A percentile compares a stretch with the other conserved stretches of the same genome.
phyloP scores from a whole-genome alignment of 2,888 invertebrate species.

The Microchrysa polita region DNA sequence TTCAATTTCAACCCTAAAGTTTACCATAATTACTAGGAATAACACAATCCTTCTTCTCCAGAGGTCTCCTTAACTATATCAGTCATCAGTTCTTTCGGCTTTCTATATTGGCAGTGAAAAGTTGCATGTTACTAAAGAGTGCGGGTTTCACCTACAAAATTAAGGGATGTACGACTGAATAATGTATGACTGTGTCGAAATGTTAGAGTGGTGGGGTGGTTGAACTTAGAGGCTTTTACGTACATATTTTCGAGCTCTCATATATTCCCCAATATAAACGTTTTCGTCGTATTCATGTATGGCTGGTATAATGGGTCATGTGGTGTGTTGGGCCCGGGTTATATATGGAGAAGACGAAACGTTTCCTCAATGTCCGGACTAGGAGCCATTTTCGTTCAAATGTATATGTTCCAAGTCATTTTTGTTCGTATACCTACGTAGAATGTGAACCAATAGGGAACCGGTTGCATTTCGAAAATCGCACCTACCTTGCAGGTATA shows the following conservation, averaged over 20 bases:
- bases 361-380: conserved; percentile 16
- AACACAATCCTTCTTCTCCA: too few species aligned
- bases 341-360: neutral
- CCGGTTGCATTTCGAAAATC: conserved; percentile 46
- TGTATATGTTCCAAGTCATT: neutral
- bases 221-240: conserved; percentile 22
- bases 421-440: too few species aligned
- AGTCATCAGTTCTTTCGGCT: too few species aligned
- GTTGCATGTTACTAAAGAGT: conserved; percentile 17
- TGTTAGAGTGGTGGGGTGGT: conserved; percentile 6
- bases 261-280: neutral
- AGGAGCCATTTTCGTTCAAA: conserved; percentile 1
- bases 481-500: conserved; percentile 48
- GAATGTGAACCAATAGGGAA: conserved; percentile 15
- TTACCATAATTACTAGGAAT: too few species aligned
- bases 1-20: too few species aligned
- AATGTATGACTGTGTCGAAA: conserved; percentile 10
- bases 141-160: conserved; percentile 6
- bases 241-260: neutral
- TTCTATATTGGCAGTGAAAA: neutral
- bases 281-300: neutral
- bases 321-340: neutral
- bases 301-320: neutral
- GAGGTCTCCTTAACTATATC: too few species aligned
- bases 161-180: conserved; percentile 19